Percentiles rank a stretch among this genome's conserved stretches.
These are phyloP conservation scores for Lacerta agilis DNA, from an alignment of 2,797 vertebrate species.

Conservation along the genomic window DNA sequence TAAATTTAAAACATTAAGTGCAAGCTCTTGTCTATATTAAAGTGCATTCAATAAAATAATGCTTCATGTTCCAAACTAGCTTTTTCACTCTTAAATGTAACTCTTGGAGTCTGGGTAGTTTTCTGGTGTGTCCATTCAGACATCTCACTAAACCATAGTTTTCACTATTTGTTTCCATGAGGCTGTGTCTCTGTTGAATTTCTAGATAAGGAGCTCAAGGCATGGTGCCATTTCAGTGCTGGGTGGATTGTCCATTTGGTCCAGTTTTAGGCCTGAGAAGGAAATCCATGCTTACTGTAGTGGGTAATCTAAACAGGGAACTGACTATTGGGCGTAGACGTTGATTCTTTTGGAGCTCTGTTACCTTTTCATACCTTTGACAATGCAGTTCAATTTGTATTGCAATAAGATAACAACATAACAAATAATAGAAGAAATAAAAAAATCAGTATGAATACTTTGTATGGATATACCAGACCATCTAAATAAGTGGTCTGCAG, in stretches of 20 bases:
- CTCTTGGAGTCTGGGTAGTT: not conserved
- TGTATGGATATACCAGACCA: no score
- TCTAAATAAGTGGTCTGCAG: no score
- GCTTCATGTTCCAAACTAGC: not conserved
- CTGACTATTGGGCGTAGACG: not conserved
- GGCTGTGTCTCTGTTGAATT: not conserved
- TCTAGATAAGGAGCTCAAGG: not conserved
- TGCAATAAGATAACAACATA: no score
- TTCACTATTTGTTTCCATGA: not conserved
- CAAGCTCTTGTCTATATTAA: constrained; percentile 1
- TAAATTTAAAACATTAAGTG: constrained; percentile 27
- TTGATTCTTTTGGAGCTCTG: not conserved
- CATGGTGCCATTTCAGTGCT: not conserved
- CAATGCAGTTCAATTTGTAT: not conserved
- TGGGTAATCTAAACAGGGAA: not conserved
- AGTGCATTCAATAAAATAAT: not conserved
- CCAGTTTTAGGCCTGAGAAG: not conserved
- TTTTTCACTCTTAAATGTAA: not conserved
- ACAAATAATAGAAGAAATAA: no score
- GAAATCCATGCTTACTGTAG: not conserved
- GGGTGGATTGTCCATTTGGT: not conserved
- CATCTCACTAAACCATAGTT: not conserved
- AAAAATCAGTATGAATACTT: no score
- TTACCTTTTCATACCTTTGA: not conserved
- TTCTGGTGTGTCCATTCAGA: not conserved